phyloP scores from a whole-genome alignment of 1,140 invertebrate species.

The Eupeodes corollae region DNA sequence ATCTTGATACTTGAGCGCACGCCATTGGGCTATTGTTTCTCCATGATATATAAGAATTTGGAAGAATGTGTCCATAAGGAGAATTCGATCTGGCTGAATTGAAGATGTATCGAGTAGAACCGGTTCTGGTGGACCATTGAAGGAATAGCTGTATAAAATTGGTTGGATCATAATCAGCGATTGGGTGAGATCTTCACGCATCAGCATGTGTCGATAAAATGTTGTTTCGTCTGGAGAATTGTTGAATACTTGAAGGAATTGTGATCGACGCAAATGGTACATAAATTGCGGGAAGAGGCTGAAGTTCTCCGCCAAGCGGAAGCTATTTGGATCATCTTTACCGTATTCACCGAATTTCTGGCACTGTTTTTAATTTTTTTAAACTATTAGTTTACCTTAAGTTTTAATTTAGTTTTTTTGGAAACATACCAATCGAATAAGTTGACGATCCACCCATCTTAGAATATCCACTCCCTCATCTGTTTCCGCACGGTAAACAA shows the following conservation, averaged over 20 bases:
- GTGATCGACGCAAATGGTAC: constrained; percentile 96
- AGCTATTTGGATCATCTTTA: constrained; percentile 95
- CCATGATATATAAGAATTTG: constrained; percentile 99
- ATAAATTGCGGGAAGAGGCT: constrained; percentile 98
- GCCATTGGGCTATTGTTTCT: constrained; percentile 97
- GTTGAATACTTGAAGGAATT: constrained; percentile 99
- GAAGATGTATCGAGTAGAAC: constrained; percentile 94
- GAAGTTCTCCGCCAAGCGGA: constrained; percentile 92
- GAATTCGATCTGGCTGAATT: constrained; percentile 92
- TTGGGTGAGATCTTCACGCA: constrained; percentile 93
- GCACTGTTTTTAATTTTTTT: constrained; percentile 50
- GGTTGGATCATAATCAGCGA: constrained; percentile 99
- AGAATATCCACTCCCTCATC: constrained; percentile 95
- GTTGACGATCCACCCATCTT: constrained; percentile 95
- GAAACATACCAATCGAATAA: constrained; percentile 79
- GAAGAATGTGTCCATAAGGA: constrained; percentile 99
- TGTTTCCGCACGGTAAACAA: constrained; percentile 89
- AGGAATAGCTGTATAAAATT: constrained; percentile 96
- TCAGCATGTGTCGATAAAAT: constrained; percentile 96
- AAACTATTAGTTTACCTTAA: neutral
- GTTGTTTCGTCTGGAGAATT: constrained; percentile 99
- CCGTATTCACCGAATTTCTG: constrained; percentile 98
- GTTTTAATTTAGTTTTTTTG: neutral
- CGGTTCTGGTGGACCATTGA: constrained; percentile 94
- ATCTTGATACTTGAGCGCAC: constrained; percentile 87